Evolutionary conservation across 2,113 vertebrate genomes (phyloP), one percentile per base, ranked within the genome.

Genomic region (Rhynchopsitta pachyrhyncha): DNA sequence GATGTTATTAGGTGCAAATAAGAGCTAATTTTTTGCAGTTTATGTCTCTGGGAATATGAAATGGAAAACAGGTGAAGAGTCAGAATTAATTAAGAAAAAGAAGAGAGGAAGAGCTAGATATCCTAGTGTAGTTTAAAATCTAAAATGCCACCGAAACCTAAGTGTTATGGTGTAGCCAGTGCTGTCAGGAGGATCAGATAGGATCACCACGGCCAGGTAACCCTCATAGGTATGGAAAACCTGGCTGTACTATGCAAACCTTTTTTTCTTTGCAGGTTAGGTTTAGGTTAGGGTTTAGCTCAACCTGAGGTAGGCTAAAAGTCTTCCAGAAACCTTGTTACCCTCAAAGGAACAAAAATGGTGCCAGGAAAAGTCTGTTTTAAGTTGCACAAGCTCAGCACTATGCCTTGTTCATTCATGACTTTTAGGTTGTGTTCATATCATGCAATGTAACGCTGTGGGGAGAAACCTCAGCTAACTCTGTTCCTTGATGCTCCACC

Each of bases 11-110:
- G 86, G 44, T 92, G 92, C 82, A 96, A 97, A 96, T 95, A 97
- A 92, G 92, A 96, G 86, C 95, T 97, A 95, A 95, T 97, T 96
- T 97, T 97, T 92, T 96, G 91, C 89, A 92, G 90, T 95, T 80
- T 94, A 41, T 94, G 59, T 93, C 80, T 90, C 73, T 93, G 87
- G 79, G 82, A 97, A 71, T 86, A 90, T 84, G 90, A 95, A 95
- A 95, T 93, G 67, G 73, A 90, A 97, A 96, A 92, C 79, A 94
- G 91, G 69, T 78, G 71, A 94, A 81, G 82, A 95, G 86, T 94
- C 62, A 82, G 93, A 95, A 93, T 88, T 96, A 96, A 96, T 95
- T 93, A 82, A 88, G 69, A n/a, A 53, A 67, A 71, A 71, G 80
- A 60, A 44, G 70, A 35, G 60, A 86, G 44, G 80, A 90, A 79